Percentiles rank a stretch among this genome's conserved stretches.
These are phyloP conservation scores for Xanthorhoe spadicearia DNA, from an alignment of 2,888 invertebrate species.

Conservation along the genomic window DNA sequence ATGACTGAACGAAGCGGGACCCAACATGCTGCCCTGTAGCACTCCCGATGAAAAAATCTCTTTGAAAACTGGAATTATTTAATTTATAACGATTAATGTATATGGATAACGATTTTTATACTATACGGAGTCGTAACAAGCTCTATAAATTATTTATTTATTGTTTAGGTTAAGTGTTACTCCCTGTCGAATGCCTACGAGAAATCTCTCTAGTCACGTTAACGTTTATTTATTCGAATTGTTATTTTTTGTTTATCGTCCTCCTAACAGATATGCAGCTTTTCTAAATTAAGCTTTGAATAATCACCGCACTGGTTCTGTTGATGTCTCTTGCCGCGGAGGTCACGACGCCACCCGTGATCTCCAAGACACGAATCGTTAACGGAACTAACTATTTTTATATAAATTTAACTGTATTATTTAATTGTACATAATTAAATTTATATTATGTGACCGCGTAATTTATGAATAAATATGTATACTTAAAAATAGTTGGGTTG, in stretches of 20 bases:
- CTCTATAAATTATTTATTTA: constrained; percentile 76
- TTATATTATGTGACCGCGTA: constrained; percentile 83
- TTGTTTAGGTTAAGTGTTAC: constrained; percentile 79
- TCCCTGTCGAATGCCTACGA: constrained; percentile 80
- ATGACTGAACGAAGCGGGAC: constrained; percentile 59
- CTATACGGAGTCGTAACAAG: constrained; percentile 78
- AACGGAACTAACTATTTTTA: constrained; percentile 72
- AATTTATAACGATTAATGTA: constrained; percentile 58
- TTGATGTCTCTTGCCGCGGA: constrained; percentile 49
- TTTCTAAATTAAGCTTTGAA: constrained; percentile 72
- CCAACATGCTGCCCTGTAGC: constrained; percentile 59
- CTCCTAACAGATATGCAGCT: constrained; percentile 77
- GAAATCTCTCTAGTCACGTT: constrained; percentile 81
- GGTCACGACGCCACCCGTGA: constrained; percentile 70
- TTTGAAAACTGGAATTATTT: constrained; percentile 50
- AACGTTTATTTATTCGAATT: constrained; percentile 69
- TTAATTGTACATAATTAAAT: constrained; percentile 84
- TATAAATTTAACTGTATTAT: constrained; percentile 81
- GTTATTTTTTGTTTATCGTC: constrained; percentile 68
- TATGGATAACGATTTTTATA: constrained; percentile 75
- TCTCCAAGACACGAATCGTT: constrained; percentile 47
- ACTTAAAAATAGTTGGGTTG: constrained; percentile 68
- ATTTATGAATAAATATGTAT: constrained; percentile 84
- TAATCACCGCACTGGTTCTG: constrained; percentile 69
- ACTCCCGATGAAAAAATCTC: constrained; percentile 56